A percentile compares a stretch with the other conserved stretches of the same genome.
phyloP scores from a whole-genome alignment of 2,113 vertebrate genomes.

The Puffinus mauretanicus region DNA sequence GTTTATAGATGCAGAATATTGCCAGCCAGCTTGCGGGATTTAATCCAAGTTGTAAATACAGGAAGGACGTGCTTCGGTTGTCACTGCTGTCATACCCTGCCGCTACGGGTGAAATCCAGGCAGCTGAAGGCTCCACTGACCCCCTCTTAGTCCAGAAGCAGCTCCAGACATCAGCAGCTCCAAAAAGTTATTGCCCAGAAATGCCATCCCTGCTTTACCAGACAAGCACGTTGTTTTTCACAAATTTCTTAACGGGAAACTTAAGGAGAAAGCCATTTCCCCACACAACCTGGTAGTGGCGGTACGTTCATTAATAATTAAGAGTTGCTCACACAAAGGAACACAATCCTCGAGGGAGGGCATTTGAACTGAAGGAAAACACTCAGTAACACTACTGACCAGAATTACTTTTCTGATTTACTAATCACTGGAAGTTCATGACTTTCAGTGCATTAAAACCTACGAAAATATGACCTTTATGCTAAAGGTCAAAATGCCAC shows the following conservation, averaged over 20 bases:
- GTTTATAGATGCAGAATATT: fast-evolving
- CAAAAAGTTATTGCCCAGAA: neutral
- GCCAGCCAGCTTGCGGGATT: neutral
- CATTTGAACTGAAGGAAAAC: neutral
- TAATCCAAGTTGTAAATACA: neutral
- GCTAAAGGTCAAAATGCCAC: neutral
- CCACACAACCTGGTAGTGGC: fast-evolving
- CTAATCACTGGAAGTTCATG: neutral
- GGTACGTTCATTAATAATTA: too few relatives aligned
- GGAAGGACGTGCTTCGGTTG: neutral
- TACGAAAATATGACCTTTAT: too few relatives aligned
- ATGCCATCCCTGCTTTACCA: neutral
- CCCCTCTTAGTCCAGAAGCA: too few relatives aligned
- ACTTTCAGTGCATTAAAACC: neutral
- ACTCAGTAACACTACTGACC: neutral
- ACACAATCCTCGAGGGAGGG: neutral
- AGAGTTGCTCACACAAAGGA: neutral
- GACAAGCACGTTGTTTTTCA: neutral
- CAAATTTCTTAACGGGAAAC: neutral
- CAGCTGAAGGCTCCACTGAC: neutral
- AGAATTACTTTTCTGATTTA: neutral
- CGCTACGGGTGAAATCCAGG: neutral
- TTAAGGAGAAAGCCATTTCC: neutral
- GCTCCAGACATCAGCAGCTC: neutral
- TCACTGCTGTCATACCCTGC: neutral